Conservation (phyloP, 1,140 invertebrate genomes). For the Metopolophium dirhodum region DNA sequence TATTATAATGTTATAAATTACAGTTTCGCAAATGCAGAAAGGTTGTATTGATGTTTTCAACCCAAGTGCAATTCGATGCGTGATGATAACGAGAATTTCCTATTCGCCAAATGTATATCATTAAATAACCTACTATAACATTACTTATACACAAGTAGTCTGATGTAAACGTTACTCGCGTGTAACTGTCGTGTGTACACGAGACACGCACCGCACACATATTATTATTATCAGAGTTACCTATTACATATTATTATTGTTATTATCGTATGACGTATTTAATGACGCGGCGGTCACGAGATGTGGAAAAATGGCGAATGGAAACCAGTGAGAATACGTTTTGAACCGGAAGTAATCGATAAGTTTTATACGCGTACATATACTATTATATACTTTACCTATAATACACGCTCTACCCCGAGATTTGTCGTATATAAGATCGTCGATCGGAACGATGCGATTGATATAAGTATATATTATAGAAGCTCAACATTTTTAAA, state of each 20-base stretch:
- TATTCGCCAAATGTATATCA: neutral
- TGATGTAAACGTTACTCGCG: neutral
- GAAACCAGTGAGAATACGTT: neutral
- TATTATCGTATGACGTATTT: neutral
- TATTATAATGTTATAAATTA: neutral
- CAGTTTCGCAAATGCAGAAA: neutral
- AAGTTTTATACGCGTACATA: neutral
- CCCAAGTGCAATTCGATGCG: neutral
- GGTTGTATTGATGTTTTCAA: neutral
- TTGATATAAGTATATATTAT: neutral
- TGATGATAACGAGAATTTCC: neutral
- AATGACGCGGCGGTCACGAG: neutral
- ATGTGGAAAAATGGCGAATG: neutral
- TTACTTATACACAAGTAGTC: neutral
- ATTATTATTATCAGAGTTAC: neutral
- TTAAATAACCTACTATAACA: neutral
- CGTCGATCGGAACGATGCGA: neutral
- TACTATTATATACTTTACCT: neutral
- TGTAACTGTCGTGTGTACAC: neutral
- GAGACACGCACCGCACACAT: neutral
- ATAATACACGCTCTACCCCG: neutral
- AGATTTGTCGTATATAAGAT: neutral
- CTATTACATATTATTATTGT: conserved; percentile 6
- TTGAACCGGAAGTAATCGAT: neutral
- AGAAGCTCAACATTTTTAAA: no score